Base-by-base conservation (phyloP, 2,797 vertebrate species). In the Echiichthys vipera region DNA sequence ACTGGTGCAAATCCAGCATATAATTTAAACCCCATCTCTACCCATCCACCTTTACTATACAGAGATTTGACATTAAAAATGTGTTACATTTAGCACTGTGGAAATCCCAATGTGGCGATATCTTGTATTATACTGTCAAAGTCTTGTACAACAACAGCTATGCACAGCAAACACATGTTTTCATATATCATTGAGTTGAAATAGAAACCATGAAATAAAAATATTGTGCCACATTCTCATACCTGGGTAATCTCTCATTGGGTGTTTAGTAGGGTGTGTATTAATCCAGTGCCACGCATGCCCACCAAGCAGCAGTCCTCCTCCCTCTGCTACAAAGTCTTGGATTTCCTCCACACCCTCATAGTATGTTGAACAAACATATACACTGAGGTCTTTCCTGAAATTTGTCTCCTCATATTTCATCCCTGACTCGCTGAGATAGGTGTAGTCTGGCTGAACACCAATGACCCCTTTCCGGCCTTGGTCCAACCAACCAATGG, bases 231-330 rank as follows among this genome's bases (percentile, higher is more conserved):
- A 15, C 18, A 12, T 32, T 22, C 25, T 18, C 34, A 39, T 39
- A 57, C 37, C 55, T 57, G 37, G 2, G 30, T 91, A 96, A 0
- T 81, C 78, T 0, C 88, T 92, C 69, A 96, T 12, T 0, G 80
- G 25, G 25, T 89, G 93, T 59, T 17, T 5, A 4, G 76, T 75
- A 0, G 0, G 18, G 63, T 96, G 78, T 4, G 40, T 49, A 5
- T 90, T 80, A 0, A 89, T 87, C 96, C 96, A 96, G 62, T 83
- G 84, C 95, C 95, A 96, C 71, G 91, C 85, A n/a, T 96, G 96
- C 11, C 95, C 95, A 5, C 94, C 95, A 1, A 95, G 91, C 54
- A 96, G 81, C 57, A 96, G 86, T 2, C 95, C 95, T 29, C 95
- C 93, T 1, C 96, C 95, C 77, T 95, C 95, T 0, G 94, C 94